Evolutionary conservation across 2,797 vertebrate species (phyloP).

Genomic region (Bufotes viridis): DNA sequence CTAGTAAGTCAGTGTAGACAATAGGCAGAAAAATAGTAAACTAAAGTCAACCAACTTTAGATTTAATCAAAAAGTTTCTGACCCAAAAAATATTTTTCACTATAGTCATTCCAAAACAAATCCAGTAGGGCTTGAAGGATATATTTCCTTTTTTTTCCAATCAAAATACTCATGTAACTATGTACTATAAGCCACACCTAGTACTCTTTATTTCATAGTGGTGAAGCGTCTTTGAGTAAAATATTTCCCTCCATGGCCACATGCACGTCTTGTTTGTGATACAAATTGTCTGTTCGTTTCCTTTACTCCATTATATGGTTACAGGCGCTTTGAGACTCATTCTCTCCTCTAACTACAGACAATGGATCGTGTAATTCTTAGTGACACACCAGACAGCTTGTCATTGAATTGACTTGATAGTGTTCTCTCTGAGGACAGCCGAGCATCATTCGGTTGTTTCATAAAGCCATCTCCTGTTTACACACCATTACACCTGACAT

Average conservation of each 20-base stretch:
- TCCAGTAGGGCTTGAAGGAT: background rate
- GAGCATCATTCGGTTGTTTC: slow-evolving; percentile 71
- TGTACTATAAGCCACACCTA: background rate
- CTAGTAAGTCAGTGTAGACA: background rate
- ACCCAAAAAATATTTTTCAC: background rate
- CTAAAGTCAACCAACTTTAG: background rate
- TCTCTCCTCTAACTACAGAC: slow-evolving; percentile 63
- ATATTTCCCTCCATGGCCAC: background rate
- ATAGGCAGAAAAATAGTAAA: background rate
- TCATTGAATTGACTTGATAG: slow-evolving; percentile 61
- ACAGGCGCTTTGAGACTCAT: slow-evolving; percentile 5
- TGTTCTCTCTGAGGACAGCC: slow-evolving; percentile 67
- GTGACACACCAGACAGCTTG: slow-evolving; percentile 64
- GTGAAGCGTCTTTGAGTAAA: background rate
- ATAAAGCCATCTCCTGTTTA: slow-evolving; percentile 79
- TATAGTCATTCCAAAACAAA: background rate
- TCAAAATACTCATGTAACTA: background rate
- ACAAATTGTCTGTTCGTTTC: slow-evolving; percentile 21
- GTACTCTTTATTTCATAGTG: background rate
- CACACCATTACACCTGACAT: slow-evolving; percentile 85
- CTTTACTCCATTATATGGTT: background rate
- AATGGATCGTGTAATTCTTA: slow-evolving; percentile 61
- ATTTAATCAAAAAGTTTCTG: background rate
- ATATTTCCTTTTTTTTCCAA: background rate
- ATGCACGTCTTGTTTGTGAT: background rate